A percentile compares a stretch with the other conserved stretches of the same genome.
Evolutionary conservation across 2,113 vertebrate species (phyloP).

Genomic region (Todiramphus chloris): DNA sequence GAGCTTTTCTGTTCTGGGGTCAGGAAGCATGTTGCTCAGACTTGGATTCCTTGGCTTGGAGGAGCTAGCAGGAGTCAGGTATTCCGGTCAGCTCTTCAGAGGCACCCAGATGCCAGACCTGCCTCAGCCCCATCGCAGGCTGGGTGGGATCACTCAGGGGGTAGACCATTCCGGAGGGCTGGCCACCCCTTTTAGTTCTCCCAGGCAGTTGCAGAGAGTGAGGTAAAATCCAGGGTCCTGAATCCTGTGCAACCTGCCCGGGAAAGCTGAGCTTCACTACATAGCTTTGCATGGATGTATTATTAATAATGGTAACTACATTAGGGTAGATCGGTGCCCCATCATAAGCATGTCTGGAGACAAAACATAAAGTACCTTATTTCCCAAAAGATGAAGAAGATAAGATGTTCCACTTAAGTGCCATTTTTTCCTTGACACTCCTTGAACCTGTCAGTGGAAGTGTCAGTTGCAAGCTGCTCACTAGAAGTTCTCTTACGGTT

Average conservation of each 20-base stretch:
- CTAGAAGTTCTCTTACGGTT: background rate
- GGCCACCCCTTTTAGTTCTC: accelerated
- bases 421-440: background rate
- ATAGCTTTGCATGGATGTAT: background rate
- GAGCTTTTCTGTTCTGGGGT: background rate
- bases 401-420: background rate
- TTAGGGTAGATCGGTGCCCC: background rate
- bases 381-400: background rate
- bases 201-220: accelerated
- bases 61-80: accelerated
- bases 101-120: background rate
- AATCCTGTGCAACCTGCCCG: background rate
- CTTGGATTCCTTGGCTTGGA: background rate
- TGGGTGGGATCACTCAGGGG: accelerated
- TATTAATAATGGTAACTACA: background rate
- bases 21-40: background rate
- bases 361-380: background rate
- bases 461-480: background rate
- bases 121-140: accelerated
- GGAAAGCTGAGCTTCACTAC: background rate
- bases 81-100: background rate
- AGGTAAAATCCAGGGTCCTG: background rate
- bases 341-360: background rate
- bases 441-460: background rate
- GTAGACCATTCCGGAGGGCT: accelerated